Evolutionary conservation across 30 jellyfish, hydroid and myxozoan genomes (phyloP), one percentile per base, ranked within the genome.

Genomic region (Aurelia aurita): DNA sequence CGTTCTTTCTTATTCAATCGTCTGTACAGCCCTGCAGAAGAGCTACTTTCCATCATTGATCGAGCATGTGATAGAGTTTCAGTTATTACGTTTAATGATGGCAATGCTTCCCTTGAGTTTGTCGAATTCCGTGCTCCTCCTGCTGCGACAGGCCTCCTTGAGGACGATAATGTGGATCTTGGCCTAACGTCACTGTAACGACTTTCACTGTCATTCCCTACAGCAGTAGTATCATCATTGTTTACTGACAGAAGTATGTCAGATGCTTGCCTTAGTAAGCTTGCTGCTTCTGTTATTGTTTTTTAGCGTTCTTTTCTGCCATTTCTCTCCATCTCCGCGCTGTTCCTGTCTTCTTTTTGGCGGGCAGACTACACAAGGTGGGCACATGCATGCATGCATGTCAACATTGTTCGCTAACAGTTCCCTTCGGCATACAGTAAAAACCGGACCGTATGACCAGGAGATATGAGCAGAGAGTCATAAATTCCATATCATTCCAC

Each of bases 1-100:
- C 77, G 46, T 35, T 64, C 77, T 45, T 64, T 64, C 35, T 27
- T 28, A 64, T 64, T 64, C 22, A 64, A 15, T 21, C 77, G 51
- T 64, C 77, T 64, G 77, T 64, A 69, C 63, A 69, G 81, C 19
- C 81, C 81, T 18, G 81, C 81, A 29, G 81, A 69, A 19, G 81
- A 69, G 19, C 62, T 49, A 10, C 16, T 49, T 10, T 49, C 62
- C 62, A 69, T 55, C 46, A 55, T 55, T 29, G 39, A 25, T 39
- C 81, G 39, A 28, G 59, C 59, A 47, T 47, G 59, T 8, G 59
- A 8, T 47, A 47, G 16, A 47, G 59, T 47, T 16, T 47, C 59
- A 47, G 59, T 16, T 47, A 47, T 47, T 47, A 47, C 59, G 16
- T 47, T 47, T 16, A 47, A 47, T 8, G 59, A 8, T 49, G 62